Base-by-base conservation (phyloP, 1,140 invertebrate species). In the Conus ventricosus region DNA sequence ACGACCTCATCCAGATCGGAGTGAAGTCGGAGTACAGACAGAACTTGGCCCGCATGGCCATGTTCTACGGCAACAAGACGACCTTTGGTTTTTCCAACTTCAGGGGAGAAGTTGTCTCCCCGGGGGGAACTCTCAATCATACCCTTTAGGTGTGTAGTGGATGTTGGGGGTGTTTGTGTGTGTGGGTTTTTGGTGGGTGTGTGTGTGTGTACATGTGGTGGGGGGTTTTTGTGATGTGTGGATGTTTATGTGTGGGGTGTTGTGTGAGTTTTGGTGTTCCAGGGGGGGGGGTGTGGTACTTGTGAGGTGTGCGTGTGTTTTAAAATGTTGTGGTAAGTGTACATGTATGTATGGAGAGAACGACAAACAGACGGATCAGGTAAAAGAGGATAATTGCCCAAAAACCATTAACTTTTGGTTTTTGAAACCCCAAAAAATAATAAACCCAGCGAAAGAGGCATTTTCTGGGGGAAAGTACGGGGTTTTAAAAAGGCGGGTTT, bases 61-160 rank as follows among this genome's bases (percentile, higher is more conserved):
- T 99, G 39, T 99, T 99, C 95, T 99, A 99, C 96, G 99, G 99
- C 86, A 99, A 99, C 95, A 99, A 99, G 96, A 99, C 99, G 63
- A 97, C 97, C 92, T 97, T 97, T 93, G 96, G 97, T 53, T 96
- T 98, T 86, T 96, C 97, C 95, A 91, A 93, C 27, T 95, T 95
- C 89, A 91, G 89, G 78, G 91, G 91, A 54, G 39, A 93, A 78
- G 78, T 95, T 25, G 90, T 60, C 71, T 88, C 88, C 60, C 91
- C 94, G 23, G 91, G 91, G 91, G 51, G 60, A 89, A 17, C 91
- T 94, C 20, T 67, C 67, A 71, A 88, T 87, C 89, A 92, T 93
- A 94, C 93, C 93, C 93, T 94, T 94, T 91, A 5, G 2, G 6
- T 78, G 76, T 78, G 76, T 78, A n/a, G 76, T 25, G 76, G n/a